Conservation (phyloP, 2,888 invertebrate genomes). For the Tridacna crocea region DNA sequence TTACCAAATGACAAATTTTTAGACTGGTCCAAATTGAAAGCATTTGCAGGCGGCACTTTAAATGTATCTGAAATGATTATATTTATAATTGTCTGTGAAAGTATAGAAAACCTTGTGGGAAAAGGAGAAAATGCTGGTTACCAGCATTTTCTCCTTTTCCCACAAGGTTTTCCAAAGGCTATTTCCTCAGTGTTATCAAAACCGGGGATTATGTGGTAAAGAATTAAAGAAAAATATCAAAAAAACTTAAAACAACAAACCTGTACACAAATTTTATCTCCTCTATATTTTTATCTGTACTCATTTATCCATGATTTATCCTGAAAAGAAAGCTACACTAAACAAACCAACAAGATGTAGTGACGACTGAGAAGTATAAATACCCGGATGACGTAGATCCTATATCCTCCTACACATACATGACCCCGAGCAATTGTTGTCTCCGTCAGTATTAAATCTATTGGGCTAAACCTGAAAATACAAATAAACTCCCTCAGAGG, state of each 20-base stretch:
- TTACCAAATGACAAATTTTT: no score
- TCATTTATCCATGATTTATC: constrained; percentile 12
- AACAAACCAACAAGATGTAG: neutral
- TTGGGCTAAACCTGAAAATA: neutral
- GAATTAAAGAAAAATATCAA: neutral
- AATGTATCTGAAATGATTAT: no score
- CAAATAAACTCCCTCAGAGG: neutral
- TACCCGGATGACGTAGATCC: constrained; percentile 5
- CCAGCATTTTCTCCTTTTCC: no score
- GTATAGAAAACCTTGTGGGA: no score
- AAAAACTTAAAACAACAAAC: neutral
- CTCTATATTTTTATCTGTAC: constrained; percentile 7
- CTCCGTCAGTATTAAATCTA: neutral
- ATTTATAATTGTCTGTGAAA: no score
- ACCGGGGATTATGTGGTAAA: no score
- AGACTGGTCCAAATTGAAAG: no score
- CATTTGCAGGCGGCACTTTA: no score
- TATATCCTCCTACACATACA: neutral
- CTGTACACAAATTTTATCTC: neutral
- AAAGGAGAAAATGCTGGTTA: no score
- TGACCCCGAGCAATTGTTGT: constrained; percentile 10
- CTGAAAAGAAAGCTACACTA: constrained; percentile 3
- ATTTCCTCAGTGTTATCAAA: no score
- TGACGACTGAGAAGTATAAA: constrained; percentile 12
- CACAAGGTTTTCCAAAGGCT: no score